Base-by-base conservation (phyloP, 2,113 vertebrate species). In the Opisthocomus hoazin region DNA sequence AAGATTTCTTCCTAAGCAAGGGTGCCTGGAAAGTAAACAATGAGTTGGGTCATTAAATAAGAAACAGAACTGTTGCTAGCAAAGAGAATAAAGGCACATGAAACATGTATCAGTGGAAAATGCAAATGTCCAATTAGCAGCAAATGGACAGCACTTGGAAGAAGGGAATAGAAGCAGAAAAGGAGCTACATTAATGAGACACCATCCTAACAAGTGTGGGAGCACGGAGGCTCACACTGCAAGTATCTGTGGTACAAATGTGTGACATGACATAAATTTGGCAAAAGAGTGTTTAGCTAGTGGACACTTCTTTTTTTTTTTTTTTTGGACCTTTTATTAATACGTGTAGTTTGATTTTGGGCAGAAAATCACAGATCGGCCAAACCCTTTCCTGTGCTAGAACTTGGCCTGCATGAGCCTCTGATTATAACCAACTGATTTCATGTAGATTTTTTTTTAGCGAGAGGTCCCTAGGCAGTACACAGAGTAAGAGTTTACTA, bases 141-240 rank as follows among this genome's bases (percentile, higher is more conserved):
- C 43, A 89, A 92, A 65, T 30, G n/a, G 6, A 16, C 69, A 56
- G 21, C 22, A 57, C 24, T 46, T 48, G 64, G 20, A 86, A 53
- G n/a, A 84, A 65, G 27, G 6, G 29, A 77, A 74, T 1, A 53
- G 30, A 77, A 74, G 12, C 15, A 53, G 23, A 21, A 79, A 75
- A 88, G 51, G 9, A 24, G 6, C n/a, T 82, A 18, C 11, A 12
- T 48, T 54, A 63, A 30, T 63, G 17, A 37, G 9, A 30, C 12
- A n/a, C 7, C 53, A 71, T 64, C 48, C 12, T 73, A 84, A 54
- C 8, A 75, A 54, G 46, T 64, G 24, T 3, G 3, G 53, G 32
- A 63, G 12, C 2, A 4, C 34, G 22, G 20, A 80, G 2, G 3
- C 26, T 43, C 9, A 15, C 13, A 43, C 12, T 0, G 0, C 43